Base-by-base conservation (phyloP, 2,113 vertebrate species). In the Tachysurus vachellii region DNA sequence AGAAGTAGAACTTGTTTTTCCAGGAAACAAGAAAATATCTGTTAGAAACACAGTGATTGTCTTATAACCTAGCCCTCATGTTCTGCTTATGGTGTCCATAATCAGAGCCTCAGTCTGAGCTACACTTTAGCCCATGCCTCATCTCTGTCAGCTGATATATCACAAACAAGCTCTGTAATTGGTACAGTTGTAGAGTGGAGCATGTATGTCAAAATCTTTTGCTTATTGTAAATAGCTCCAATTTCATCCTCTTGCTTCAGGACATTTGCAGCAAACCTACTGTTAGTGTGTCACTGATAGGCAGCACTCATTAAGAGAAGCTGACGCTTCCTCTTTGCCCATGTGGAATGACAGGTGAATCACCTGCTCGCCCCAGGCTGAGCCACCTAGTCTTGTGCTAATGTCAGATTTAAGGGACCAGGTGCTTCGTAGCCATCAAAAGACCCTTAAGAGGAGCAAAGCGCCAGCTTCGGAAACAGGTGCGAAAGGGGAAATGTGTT, bases 181-280 rank as follows among this genome's bases (percentile, higher is more conserved):
- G 7, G 50, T 36, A 57, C 26, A 59, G 84, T 28, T 13, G 9
- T 3, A 56, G 1, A 70, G 19, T 21, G 0, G 28, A 7, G 50
- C 9, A 16, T 50, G 68, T 36, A 42, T 56, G 68, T 42, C 53
- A 31, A 82, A 87, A 89, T 36, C 54, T 76, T 76, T 87, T 83
- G 89, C 83, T 89, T 83, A 82, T 73, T 42, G 42, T 83, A 88
- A 89, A 88, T 83, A 83, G 80, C 42, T 57, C 44, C 70, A 42
- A 77, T 85, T 57, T 66, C 10, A 14, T 36, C 44, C 59, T 82
- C n/a, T 77, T n/a, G 82, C 85, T 83, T 83, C 79, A 68, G 88
- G 88, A 70, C 28, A 12, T 79, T 83, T 5, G 62, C 7, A 21
- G 26, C 44, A 56, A 82, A 59, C 54, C n/a, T 14, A 53, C 50